Evolutionary conservation across 1,140 invertebrate genomes (phyloP).

Genomic region (Drosophila kohkoa): DNA sequence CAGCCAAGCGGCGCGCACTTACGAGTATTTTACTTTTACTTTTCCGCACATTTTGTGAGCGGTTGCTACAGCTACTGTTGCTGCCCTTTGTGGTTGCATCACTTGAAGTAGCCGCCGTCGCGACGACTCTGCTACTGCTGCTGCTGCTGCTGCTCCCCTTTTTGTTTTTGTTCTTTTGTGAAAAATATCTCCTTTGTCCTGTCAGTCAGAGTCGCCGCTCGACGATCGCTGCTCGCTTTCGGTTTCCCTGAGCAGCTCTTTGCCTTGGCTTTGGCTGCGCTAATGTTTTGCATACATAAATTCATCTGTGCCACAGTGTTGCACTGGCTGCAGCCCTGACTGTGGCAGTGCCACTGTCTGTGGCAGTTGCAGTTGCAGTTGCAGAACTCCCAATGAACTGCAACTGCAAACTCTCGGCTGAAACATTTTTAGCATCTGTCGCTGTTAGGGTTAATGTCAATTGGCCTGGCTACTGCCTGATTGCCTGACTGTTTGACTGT

Average conservation of each 20-base stretch:
- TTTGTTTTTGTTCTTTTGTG: conserved; percentile 76
- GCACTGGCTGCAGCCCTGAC: conserved; percentile 42
- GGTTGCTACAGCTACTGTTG: conserved; percentile 27
- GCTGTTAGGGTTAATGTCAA: conserved; percentile 81
- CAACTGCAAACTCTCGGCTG: conserved; percentile 8
- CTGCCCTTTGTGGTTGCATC: conserved; percentile 44
- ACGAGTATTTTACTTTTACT: conserved; percentile 76
- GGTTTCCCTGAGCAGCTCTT: conserved; percentile 58
- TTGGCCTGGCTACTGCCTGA: conserved; percentile 52
- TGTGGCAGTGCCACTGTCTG: conserved; percentile 53
- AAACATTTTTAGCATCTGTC: conserved; percentile 69
- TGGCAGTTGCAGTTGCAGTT: conserved; percentile 25
- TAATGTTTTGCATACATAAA: conserved; percentile 77
- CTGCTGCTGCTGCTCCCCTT: conserved; percentile 34
- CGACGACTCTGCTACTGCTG: conserved; percentile 10
- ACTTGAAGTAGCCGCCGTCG: conserved; percentile 35
- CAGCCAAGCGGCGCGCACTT: conserved; percentile 42
- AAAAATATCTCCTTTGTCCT: conserved; percentile 82
- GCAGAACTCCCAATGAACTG: conserved; percentile 36
- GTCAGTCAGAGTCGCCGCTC: conserved; percentile 64
- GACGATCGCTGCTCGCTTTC: conserved; percentile 54
- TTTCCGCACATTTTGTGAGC: conserved; percentile 49
- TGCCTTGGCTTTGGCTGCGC: conserved; percentile 18
- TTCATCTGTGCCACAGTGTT: conserved; percentile 68
- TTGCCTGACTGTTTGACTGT: conserved; percentile 29